phyloP scores from a whole-genome alignment of 2,113 vertebrate genomes.

The Hippocampus barbouri region DNA sequence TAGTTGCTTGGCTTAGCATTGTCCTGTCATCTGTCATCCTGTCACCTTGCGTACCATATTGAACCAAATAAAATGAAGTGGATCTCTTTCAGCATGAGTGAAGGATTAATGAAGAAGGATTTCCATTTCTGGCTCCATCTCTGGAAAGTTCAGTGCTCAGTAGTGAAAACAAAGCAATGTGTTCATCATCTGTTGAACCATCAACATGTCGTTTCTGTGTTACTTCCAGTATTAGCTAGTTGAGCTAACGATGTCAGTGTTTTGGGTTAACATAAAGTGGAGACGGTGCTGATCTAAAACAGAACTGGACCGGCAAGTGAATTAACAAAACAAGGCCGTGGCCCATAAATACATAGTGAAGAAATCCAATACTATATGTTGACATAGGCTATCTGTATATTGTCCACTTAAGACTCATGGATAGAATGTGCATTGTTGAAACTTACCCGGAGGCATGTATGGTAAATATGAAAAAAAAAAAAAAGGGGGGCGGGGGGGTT shows the following conservation, averaged over 20 bases:
- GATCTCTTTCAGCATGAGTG: not conserved
- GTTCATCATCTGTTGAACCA: constrained; percentile 57
- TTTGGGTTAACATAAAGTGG: not conserved
- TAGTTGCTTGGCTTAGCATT: not conserved
- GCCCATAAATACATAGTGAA: not conserved
- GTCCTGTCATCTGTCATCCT: not conserved
- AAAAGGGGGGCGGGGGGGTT: no score
- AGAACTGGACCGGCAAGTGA: not conserved
- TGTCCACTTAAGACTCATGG: not conserved
- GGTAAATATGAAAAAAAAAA: not conserved
- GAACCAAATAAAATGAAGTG: constrained; percentile 7
- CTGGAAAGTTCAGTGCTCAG: constrained; percentile 24
- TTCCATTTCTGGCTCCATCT: constrained; percentile 7
- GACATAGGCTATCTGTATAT: not conserved
- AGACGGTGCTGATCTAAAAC: not conserved
- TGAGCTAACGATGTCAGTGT: constrained; percentile 7
- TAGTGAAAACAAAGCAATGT: constrained; percentile 30
- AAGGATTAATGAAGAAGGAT: not conserved
- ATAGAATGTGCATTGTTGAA: not conserved
- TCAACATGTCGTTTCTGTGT: constrained; percentile 50
- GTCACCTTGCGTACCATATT: not conserved
- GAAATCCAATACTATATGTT: not conserved
- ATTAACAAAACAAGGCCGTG: not conserved
- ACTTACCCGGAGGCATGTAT: not conserved
- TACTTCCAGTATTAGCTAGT: constrained; percentile 23